These are phyloP conservation scores for Melanotaenia duboulayi DNA, from an alignment of 2,113 vertebrate species.

Conservation along the genomic window DNA sequence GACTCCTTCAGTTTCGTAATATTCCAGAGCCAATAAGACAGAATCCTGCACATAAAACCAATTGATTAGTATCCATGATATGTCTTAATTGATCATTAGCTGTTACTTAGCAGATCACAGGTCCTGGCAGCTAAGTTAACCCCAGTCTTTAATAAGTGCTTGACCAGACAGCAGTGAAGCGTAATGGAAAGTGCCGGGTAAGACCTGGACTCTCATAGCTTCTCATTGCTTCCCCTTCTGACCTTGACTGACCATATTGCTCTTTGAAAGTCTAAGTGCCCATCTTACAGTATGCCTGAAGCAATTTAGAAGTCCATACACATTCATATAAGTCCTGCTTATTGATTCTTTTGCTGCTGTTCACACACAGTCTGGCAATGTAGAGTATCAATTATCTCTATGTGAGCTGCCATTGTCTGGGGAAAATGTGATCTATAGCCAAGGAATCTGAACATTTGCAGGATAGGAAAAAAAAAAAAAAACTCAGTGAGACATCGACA, in stretches of 20 bases:
- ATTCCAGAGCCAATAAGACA: conserved; percentile 42
- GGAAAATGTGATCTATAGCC: conserved; percentile 70
- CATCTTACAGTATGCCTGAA: conserved; percentile 73
- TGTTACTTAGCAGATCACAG: conserved; percentile 77
- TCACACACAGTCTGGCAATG: conserved; percentile 72
- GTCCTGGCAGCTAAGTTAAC: conserved; percentile 76
- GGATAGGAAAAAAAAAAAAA: conserved; percentile 22
- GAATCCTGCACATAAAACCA: conserved; percentile 69
- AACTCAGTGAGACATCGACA: conserved; percentile 19
- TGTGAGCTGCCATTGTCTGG: conserved; percentile 72
- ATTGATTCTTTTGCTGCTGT: conserved; percentile 75
- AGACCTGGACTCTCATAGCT: conserved; percentile 56
- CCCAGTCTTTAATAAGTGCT: conserved; percentile 77
- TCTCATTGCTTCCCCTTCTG: conserved; percentile 63
- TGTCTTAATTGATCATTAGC: conserved; percentile 82
- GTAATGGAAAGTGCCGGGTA: conserved; percentile 73
- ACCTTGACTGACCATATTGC: conserved; percentile 79
- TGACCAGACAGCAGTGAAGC: conserved; percentile 56
- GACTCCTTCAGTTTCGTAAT: conserved; percentile 31
- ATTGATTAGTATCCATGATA: conserved; percentile 79
- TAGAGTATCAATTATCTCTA: conserved; percentile 73
- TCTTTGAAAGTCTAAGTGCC: conserved; percentile 80
- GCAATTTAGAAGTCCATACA: conserved; percentile 76
- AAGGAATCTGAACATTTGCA: conserved; percentile 44
- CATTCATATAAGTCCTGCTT: conserved; percentile 74